Evolutionary conservation across 1,140 invertebrate species (phyloP).

Genomic region (Odontomachus brunneus): DNA sequence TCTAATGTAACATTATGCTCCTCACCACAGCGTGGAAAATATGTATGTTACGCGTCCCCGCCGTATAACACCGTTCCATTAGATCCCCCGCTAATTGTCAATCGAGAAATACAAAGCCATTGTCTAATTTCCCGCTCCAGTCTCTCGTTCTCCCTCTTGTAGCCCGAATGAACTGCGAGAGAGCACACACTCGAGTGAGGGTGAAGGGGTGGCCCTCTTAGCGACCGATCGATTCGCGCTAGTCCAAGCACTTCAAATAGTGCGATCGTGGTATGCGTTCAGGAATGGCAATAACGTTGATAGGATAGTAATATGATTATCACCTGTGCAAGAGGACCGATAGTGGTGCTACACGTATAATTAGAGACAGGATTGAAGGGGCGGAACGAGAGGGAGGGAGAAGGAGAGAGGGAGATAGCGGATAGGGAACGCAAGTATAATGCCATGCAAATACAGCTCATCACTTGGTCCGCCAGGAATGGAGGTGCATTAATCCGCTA

Average conservation of each 20-base stretch:
- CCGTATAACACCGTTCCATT: conserved; percentile 40
- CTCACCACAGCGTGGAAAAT: background rate
- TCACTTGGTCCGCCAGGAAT: conserved; percentile 79
- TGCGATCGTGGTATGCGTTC: conserved; percentile 74
- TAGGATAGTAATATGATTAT: conserved; percentile 83
- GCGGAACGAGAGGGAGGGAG: conserved; percentile 58
- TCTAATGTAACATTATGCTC: background rate
- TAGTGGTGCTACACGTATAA: conserved; percentile 80
- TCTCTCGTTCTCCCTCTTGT: conserved; percentile 40
- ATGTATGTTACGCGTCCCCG: conserved; percentile 16
- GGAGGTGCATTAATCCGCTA: conserved; percentile 82
- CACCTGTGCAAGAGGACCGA: conserved; percentile 78
- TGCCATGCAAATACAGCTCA: conserved; percentile 81
- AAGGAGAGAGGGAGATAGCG: conserved; percentile 40
- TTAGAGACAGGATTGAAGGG: conserved; percentile 79
- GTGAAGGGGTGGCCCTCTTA: conserved; percentile 61
- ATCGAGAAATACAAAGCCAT: conserved; percentile 58
- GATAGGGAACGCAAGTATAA: conserved; percentile 77
- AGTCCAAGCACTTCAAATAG: conserved; percentile 80
- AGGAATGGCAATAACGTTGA: conserved; percentile 82
- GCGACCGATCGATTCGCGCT: conserved; percentile 71
- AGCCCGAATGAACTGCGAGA: conserved; percentile 58
- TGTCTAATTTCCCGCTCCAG: conserved; percentile 45
- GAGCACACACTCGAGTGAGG: conserved; percentile 61
- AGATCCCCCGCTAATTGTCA: conserved; percentile 46